Conservation (phyloP, 2,113 vertebrate genomes). For the Lontra canadensis region DNA sequence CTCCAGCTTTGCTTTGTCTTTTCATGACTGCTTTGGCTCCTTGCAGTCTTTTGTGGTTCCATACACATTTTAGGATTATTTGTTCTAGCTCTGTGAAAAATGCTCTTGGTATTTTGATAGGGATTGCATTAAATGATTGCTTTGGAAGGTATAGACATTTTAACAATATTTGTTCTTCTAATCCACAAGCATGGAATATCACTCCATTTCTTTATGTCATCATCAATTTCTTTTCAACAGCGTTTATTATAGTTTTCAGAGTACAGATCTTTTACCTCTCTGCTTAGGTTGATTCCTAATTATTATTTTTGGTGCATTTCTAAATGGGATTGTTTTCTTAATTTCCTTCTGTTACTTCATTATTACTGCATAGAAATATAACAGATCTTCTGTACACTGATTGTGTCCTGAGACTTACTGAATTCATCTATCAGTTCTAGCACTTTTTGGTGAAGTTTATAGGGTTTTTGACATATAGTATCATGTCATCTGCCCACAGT, state of each 20-base stretch:
- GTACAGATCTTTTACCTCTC: not conserved
- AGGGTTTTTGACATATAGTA: not conserved
- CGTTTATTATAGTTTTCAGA: not conserved
- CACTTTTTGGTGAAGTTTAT: not conserved
- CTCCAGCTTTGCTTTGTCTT: not conserved
- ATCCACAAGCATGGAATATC: not conserved
- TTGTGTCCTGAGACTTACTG: not conserved
- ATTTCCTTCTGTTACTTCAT: not conserved
- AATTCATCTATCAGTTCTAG: not conserved
- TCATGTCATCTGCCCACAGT: not conserved
- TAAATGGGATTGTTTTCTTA: not conserved
- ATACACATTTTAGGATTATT: not conserved
- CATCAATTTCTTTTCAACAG: not conserved
- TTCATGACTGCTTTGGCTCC: not conserved
- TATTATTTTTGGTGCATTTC: not conserved
- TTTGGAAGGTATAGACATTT: not conserved
- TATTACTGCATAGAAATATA: not conserved
- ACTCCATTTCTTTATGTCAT: not conserved
- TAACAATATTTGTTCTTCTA: not conserved
- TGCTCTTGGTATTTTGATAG: not conserved
- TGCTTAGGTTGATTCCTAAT: not conserved
- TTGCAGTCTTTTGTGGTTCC: not conserved
- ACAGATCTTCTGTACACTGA: not conserved
- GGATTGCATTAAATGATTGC: not conserved
- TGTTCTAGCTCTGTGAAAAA: not conserved